Base-by-base conservation (phyloP, 2,888 invertebrate species). In the Sinodicranocentrus sp. region DNA sequence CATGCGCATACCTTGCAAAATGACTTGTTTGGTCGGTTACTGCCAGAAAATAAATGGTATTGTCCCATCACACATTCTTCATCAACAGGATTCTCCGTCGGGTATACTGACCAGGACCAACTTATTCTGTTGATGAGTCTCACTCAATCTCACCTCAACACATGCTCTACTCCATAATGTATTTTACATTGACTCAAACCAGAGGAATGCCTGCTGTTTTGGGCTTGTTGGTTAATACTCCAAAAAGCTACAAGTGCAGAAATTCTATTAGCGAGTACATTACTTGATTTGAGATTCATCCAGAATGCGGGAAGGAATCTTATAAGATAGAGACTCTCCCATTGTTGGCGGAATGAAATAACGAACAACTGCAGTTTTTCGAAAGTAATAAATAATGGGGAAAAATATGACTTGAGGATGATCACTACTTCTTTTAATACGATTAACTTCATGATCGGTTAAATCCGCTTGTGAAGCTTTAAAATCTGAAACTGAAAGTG, bases 31-130 rank as follows among this genome's bases (percentile, higher is more conserved):
- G 5, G 39, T 39, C n/a, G 10, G 33, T 48, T 48, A 3, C 48
- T 48, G 48, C n/a, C 33, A 33, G 2, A 48, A 48, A 48, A 10
- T 48, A n/a, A n/a, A 48, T 48, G 48, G 48, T 48, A 48, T 48
- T 48, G 48, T 48, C 48, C 13, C 48, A 48, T 10, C 48, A n/a
- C 48, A 48, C n/a, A n/a, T n/a, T n/a, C 48, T 15, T 48, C 2
- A 10, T 3, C 48, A 2, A 39, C 21, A 23, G 25, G 25, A 2
- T 10, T 57, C 13, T 23, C 17, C 57, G 3, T 15, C 57, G 15
- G 6, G 5, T 57, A 8, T 23, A 21, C 21, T 57, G 57, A 57
- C 23, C 23, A 23, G 23, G 10, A n/a, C 48, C 48, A 10, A 48
- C 15, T 15, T 6, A 48, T 10, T 39, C 13, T 39, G 6, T 39